Percentiles rank a stretch among this genome's conserved stretches.
phyloP scores from a whole-genome alignment of 2,888 invertebrate genomes.

The Caradrina clavipalpis region DNA sequence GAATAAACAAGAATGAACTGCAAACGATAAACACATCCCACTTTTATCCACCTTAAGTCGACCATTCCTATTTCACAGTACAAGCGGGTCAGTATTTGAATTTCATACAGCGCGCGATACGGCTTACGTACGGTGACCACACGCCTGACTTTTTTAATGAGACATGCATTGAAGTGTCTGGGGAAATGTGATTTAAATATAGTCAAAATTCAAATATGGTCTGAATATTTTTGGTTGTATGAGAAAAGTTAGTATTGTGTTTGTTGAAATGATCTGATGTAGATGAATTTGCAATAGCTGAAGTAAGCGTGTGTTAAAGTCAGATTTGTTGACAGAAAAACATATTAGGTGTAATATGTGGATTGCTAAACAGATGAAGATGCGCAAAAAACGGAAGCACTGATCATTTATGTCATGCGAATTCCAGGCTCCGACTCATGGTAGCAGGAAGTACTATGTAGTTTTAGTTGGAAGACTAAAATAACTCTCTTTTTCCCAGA shows the following conservation, averaged over 20 bases:
- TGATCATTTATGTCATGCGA: not conserved
- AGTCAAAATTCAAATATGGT: slow-evolving; percentile 33
- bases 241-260: slow-evolving; percentile 1
- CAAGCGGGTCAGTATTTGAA: slow-evolving; percentile 64
- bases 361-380: not conserved
- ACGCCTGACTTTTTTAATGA: slow-evolving; percentile 60
- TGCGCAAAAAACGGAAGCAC: too few relatives aligned
- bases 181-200: slow-evolving; percentile 34
- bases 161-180: slow-evolving; percentile 44
- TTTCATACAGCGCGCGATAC: slow-evolving; percentile 58
- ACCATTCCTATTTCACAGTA: slow-evolving; percentile 53
- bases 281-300: not conserved
- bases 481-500: too few relatives aligned
- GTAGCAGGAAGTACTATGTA: too few relatives aligned
- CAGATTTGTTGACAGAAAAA: not conserved
- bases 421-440: too few relatives aligned
- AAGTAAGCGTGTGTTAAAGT: not conserved
- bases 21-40: slow-evolving; percentile 13
- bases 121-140: slow-evolving; percentile 57
- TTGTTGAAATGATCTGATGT: not conserved
- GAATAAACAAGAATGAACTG: slow-evolving; percentile 8
- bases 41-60: slow-evolving; percentile 46
- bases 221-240: slow-evolving; percentile 9
- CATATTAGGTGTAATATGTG: not conserved
- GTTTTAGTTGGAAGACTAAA: too few relatives aligned